Percentiles rank a stretch among this genome's conserved stretches.
Conservation (phyloP, 2,113 vertebrate genomes). For the Phrynocephalus versicolor region DNA sequence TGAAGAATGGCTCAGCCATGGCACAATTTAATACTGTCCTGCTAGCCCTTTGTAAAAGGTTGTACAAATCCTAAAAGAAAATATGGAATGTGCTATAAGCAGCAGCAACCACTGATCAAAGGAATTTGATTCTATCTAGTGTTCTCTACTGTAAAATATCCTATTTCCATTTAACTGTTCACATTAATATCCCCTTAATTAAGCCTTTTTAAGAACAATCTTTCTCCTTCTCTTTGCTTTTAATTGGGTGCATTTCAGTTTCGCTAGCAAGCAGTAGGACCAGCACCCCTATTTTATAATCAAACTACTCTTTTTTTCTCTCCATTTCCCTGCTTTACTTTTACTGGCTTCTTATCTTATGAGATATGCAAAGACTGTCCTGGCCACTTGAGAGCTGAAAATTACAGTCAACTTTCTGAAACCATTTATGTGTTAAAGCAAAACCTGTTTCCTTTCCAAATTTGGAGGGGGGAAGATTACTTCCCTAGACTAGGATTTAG, state of each 20-base stretch:
- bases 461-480: neutral
- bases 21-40: neutral
- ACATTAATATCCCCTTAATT: neutral
- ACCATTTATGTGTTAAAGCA: neutral
- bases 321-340: slow-evolving; percentile 34
- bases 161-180: neutral
- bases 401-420: slow-evolving; percentile 9
- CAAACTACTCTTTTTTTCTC: slow-evolving; percentile 2
- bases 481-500: slow-evolving; percentile 31
- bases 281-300: slow-evolving; percentile 10
- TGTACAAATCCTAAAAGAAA: neutral
- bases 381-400: slow-evolving; percentile 63
- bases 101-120: neutral
- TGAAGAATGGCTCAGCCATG: neutral
- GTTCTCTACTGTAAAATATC: neutral
- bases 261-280: neutral
- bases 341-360: slow-evolving; percentile 9
- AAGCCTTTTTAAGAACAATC: neutral
- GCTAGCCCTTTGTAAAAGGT: neutral
- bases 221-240: neutral
- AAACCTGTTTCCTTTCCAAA: neutral
- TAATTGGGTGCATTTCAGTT: neutral
- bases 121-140: neutral
- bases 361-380: slow-evolving; percentile 47
- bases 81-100: neutral